phyloP scores from a whole-genome alignment of 1,140 invertebrate genomes.

The Neotoxoptera formosana region DNA sequence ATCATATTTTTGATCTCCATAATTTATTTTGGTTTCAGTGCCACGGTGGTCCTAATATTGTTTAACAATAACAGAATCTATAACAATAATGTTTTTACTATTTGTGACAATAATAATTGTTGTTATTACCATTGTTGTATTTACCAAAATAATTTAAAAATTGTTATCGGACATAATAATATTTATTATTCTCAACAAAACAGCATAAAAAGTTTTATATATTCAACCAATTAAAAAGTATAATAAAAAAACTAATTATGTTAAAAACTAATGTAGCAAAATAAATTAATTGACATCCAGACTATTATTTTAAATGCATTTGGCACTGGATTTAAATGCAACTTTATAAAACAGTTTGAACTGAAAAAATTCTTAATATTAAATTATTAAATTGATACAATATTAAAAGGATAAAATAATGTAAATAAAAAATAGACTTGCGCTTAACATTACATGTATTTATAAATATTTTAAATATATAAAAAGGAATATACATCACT shows the following conservation, averaged over 20 bases:
- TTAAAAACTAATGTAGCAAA: slow-evolving; percentile 1
- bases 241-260: background rate
- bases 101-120: background rate
- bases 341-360: background rate
- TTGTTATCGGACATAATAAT: background rate
- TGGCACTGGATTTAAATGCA: background rate
- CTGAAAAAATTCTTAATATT: slow-evolving; percentile 5
- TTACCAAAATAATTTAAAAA: background rate
- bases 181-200: background rate
- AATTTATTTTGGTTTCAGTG: background rate
- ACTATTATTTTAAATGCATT: slow-evolving; percentile 50
- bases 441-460: background rate
- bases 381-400: slow-evolving; percentile 27
- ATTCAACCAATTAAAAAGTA: background rate
- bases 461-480: background rate
- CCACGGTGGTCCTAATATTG: background rate
- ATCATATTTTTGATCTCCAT: background rate
- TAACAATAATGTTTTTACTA: background rate
- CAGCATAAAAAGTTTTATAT: background rate
- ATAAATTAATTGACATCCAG: slow-evolving; percentile 47
- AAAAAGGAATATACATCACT: slow-evolving; percentile 10
- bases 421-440: background rate
- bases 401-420: background rate
- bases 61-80: background rate
- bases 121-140: background rate